Evolutionary conservation across 2,888 invertebrate genomes (phyloP), one percentile per base, ranked within the genome.

Genomic region (Trilocha varians): DNA sequence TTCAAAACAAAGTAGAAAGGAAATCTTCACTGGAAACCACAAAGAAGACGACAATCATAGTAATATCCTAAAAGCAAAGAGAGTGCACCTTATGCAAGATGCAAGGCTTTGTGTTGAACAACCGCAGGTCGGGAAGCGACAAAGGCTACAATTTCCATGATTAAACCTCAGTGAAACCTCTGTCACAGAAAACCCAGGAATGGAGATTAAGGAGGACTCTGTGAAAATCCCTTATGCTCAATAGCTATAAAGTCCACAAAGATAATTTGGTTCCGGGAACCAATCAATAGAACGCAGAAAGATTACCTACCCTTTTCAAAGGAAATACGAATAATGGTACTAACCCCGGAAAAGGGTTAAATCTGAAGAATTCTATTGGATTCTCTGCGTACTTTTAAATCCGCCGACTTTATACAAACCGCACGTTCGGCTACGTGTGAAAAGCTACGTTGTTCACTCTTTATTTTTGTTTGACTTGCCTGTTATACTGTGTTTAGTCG

Each of bases 61-160:
- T 62, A 72, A 73, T 75, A 66, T 67, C 66, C 57, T 76, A 63
- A 77, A 74, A 76, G 71, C 72, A 59, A 65, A 62, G 60, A 63
- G 63, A 62, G 63, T 67, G 62, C 67, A 63, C 62, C 62, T 59
- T 55, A 53, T 57, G 55, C 57, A 63, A 65, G 61, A 65, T 61
- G 54, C 53, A 58, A 52, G 51, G 53, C 59, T 66, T 70, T 68
- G 62, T 66, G 55, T 52, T 46, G 41, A 47, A 51, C 53, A 55
- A 51, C 59, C 55, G 54, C 56, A 50, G 56, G 58, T 55, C 52
- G 53, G 52, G 47, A 51, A 46, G 48, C 56, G 55, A 48, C 65
- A 62, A 68, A 65, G 62, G 65, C 62, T 64, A 61, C 67, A 70
- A 70, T 75, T 72, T 62, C 48, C 47, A 63, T 72, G 70, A 77